These are phyloP conservation scores for Trematomus loennbergii DNA, from an alignment of 2,113 vertebrate genomes.

Conservation along the genomic window DNA sequence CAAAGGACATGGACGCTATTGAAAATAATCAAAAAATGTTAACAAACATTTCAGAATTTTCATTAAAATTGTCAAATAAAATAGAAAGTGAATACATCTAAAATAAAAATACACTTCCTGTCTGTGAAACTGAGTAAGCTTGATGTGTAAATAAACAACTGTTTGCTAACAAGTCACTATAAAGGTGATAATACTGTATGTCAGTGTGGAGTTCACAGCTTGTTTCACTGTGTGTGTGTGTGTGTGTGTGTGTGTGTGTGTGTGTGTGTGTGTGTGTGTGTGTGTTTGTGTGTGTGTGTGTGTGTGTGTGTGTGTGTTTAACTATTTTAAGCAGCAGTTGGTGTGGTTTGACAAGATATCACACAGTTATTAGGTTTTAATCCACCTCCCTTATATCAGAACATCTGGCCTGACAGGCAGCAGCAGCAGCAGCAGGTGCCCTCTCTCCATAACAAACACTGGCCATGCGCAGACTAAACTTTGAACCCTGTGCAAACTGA, in stretches of 20 bases:
- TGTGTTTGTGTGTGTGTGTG: not conserved
- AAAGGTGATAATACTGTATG: not conserved
- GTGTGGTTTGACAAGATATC: conserved; percentile 2
- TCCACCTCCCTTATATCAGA: not conserved
- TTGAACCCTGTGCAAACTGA: conserved; percentile 74
- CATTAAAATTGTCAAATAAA: too few species aligned
- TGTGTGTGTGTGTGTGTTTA: not conserved
- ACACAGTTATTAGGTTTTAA: not conserved
- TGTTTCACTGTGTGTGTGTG: not conserved
- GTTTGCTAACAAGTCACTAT: not conserved
- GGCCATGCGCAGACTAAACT: conserved; percentile 57
- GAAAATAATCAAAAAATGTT: too few species aligned
- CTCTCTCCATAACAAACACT: conserved; percentile 32
- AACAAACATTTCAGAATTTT: too few species aligned
- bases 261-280: not conserved
- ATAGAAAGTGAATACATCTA: not conserved
- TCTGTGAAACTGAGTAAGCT: not conserved
- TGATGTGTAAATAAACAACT: not conserved
- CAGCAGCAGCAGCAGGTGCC: conserved; percentile 40
- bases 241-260: not conserved
- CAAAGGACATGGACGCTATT: too few species aligned
- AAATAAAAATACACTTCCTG: too few species aligned
- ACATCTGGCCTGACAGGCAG: not conserved
- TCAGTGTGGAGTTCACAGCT: not conserved
- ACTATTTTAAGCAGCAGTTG: not conserved